Percentiles rank a stretch among this genome's conserved stretches.
Conservation (phyloP, 1,140 invertebrate genomes). For the Ceratosolen solmsi region DNA sequence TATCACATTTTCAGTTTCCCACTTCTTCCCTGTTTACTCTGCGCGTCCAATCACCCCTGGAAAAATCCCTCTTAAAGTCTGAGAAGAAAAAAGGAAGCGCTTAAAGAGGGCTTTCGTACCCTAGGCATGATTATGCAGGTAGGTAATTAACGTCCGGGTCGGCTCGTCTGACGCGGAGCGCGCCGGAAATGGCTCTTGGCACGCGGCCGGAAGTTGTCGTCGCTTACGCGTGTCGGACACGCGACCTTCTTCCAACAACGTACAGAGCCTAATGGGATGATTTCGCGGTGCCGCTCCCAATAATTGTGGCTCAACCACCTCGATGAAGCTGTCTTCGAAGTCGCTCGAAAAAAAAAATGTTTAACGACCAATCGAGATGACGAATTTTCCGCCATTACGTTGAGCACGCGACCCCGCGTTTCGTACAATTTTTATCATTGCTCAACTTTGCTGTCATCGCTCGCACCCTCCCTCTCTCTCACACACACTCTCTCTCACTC, state of each 20-base stretch:
- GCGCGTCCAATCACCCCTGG: not conserved
- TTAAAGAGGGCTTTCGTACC: not conserved
- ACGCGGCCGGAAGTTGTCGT: constrained; percentile 65
- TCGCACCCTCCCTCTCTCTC: too few species aligned
- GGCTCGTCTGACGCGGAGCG: not conserved
- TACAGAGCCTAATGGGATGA: constrained; percentile 41
- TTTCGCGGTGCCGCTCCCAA: constrained; percentile 15
- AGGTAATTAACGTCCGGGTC: not conserved
- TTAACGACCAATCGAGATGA: not conserved
- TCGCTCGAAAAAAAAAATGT: too few species aligned
- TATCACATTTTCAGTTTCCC: too few species aligned
- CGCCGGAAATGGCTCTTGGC: constrained; percentile 36
- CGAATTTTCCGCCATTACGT: constrained; percentile 20
- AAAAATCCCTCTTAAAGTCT: not conserved
- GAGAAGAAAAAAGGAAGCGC: not conserved
- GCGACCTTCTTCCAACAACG: constrained; percentile 54
- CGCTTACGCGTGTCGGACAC: constrained; percentile 65
- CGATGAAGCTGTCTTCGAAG: not conserved
- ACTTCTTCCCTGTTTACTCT: too few species aligned
- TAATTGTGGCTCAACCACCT: not conserved
- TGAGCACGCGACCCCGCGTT: not conserved
- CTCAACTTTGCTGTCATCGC: not conserved
- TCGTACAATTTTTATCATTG: not conserved
- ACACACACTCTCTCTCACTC: too few species aligned
- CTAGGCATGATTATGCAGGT: not conserved